Evolutionary conservation across 2,113 vertebrate species (phyloP).

Genomic region (Emydocephalus ijimae): DNA sequence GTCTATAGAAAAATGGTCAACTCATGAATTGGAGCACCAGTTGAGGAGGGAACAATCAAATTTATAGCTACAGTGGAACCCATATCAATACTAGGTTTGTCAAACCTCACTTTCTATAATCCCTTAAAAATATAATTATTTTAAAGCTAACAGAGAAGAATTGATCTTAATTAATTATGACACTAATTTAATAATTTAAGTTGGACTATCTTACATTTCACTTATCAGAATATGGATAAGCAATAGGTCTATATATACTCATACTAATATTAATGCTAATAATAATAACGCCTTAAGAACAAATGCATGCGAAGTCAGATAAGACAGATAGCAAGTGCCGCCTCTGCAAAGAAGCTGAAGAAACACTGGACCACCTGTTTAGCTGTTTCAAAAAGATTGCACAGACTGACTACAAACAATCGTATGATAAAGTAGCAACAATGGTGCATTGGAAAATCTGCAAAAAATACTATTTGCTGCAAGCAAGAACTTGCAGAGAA

Average conservation of each 20-base stretch:
- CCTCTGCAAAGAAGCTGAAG: background rate
- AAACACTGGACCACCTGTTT: background rate
- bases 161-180: background rate
- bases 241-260: background rate
- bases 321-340: background rate
- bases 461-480: background rate
- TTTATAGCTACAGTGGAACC: background rate
- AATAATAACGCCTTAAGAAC: background rate
- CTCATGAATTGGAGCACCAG: background rate
- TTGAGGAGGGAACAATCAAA: background rate
- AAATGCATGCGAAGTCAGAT: background rate
- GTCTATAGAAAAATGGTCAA: background rate
- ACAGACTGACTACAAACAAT: background rate
- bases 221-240: background rate
- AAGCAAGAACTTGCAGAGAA: background rate
- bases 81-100: background rate
- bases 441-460: background rate
- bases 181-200: background rate
- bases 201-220: background rate
- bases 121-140: background rate
- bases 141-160: background rate
- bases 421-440: background rate
- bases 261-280: background rate
- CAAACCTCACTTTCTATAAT: background rate
- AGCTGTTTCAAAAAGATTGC: background rate